phyloP scores from a whole-genome alignment of 1,140 invertebrate genomes.

The Lepeophtheirus salmonis region DNA sequence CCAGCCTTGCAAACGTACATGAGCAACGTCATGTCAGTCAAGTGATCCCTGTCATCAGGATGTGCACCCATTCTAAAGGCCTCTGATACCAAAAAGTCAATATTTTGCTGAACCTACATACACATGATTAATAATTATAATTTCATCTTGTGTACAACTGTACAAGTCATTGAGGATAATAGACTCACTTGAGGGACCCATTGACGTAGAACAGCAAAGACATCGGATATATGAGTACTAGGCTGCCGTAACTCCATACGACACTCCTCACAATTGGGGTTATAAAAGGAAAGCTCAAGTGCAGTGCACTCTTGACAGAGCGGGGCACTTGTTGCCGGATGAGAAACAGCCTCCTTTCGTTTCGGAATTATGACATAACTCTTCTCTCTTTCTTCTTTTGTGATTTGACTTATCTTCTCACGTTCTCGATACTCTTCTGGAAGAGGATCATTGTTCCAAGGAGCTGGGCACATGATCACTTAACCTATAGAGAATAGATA shows the following conservation, averaged over 20 bases:
- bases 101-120: slow-evolving; percentile 32
- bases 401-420: too few species aligned
- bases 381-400: too few species aligned
- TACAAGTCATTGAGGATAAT: neutral
- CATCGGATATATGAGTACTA: slow-evolving; percentile 30
- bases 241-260: slow-evolving; percentile 27
- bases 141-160: too few species aligned
- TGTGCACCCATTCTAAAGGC: slow-evolving; percentile 22
- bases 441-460: too few species aligned
- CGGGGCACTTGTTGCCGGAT: slow-evolving; percentile 32
- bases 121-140: too few species aligned
- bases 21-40: slow-evolving; percentile 39
- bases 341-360: too few species aligned
- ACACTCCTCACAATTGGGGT: slow-evolving; percentile 32
- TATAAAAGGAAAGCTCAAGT: slow-evolving; percentile 33
- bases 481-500: too few species aligned
- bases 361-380: too few species aligned
- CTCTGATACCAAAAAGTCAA: slow-evolving; percentile 32
- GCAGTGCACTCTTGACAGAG: slow-evolving; percentile 31
- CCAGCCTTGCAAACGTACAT: slow-evolving; percentile 38
- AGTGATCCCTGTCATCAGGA: slow-evolving; percentile 28
- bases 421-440: too few species aligned
- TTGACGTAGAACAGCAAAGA: slow-evolving; percentile 36
- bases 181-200: slow-evolving; percentile 29
- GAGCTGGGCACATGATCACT: too few species aligned